Conservation (phyloP, 2,888 invertebrate genomes). For the Plagodis dolabraria region DNA sequence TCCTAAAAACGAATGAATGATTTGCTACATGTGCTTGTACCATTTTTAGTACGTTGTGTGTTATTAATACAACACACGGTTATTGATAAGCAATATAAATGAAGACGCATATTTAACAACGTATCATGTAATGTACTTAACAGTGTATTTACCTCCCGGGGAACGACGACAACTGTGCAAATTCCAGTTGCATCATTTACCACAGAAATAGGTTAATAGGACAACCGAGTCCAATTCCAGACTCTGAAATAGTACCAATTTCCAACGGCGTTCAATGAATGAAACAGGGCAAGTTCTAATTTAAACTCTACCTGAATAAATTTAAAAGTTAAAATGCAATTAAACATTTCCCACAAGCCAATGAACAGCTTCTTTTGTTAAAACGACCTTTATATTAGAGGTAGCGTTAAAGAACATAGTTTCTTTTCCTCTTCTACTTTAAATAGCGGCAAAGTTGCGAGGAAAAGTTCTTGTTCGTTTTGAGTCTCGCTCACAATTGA, state of each 20-base stretch:
- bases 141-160: too few relatives aligned
- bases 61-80: too few relatives aligned
- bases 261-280: conserved; percentile 1
- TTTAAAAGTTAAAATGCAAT: conserved; percentile 32
- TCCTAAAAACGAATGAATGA: too few relatives aligned
- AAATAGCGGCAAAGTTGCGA: conserved; percentile 1
- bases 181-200: conserved; percentile 1
- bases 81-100: too few relatives aligned
- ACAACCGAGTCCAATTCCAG: not conserved
- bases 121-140: too few relatives aligned
- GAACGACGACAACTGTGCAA: not conserved
- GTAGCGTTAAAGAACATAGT: conserved; percentile 7
- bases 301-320: conserved; percentile 13
- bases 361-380: conserved; percentile 22
- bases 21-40: too few relatives aligned
- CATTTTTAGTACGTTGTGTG: too few relatives aligned
- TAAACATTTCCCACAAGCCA: conserved; percentile 26
- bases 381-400: conserved; percentile 12
- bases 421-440: conserved; percentile 6
- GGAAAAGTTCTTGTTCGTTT: conserved; percentile 3
- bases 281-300: conserved; percentile 11
- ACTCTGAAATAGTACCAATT: conserved; percentile 3
- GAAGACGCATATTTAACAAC: too few relatives aligned
- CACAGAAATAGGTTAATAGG: not conserved
- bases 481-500: conserved; percentile 1